Evolutionary conservation across 2,113 vertebrate genomes (phyloP), one percentile per base, ranked within the genome.

Genomic region (Diadophis punctatus): DNA sequence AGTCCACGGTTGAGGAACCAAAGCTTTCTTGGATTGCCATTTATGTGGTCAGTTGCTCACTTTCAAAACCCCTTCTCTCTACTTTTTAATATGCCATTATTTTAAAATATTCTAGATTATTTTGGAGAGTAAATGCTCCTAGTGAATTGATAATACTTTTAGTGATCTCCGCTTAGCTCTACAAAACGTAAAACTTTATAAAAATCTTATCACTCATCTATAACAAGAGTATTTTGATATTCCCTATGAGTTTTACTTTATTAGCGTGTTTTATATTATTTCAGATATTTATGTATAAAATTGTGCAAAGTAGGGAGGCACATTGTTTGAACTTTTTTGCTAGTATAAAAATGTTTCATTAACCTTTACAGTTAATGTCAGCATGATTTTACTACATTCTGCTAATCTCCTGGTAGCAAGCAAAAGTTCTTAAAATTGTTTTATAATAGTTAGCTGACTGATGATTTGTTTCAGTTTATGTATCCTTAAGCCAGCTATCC

Each of bases 311-410:
- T 63, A 68, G 34, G 63, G 53, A 91, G 94, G 11, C 0, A 10
- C 30, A 95, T 95, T 93, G 16, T 91, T 86, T 95, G 91, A 95
- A 93, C 60, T 93, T 85, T 93, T 46, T 91, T 94, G 25, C 91
- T 89, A 4, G 90, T 96, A 84, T 27, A 93, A 90, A 94, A 95
- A 90, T 91, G 48, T 92, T 95, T 93, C 93, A 96, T 94, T 94
- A 95, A 94, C n/a, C 87, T 96, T 95, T 94, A 74, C 74, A 90
- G 27, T 94, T 94, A 93, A 93, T 87, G 90, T 90, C 86, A 92
- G 85, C 88, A 89, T 27, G 49, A 46, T 95, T 93, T 96, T 93
- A 93, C 89, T 93, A n/a, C 63, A 93, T 95, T 95, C 85, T 95
- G 93, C 86, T 92, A 0, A 34, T 95, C 56, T 48, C 52, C 2